Conservation (phyloP, 2,888 invertebrate species). For the Pachycephus smyrnensis region DNA sequence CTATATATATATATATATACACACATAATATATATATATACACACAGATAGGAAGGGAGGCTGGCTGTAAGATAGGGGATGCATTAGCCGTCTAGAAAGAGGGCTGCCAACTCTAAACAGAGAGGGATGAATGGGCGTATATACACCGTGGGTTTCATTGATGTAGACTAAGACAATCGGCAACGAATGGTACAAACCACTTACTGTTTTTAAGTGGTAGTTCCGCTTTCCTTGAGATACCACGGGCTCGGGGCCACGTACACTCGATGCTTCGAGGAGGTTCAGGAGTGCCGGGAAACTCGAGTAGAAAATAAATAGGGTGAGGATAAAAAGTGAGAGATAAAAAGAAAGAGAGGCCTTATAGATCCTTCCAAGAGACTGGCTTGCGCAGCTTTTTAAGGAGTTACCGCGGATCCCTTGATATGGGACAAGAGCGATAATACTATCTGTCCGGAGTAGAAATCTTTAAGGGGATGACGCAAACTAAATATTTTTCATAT, state of each 20-base stretch:
- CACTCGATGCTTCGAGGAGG: slow-evolving; percentile 15
- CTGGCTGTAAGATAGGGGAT: slow-evolving; percentile 19
- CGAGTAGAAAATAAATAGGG: too few relatives aligned
- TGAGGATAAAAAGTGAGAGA: slow-evolving; percentile 11
- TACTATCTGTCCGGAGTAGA: too few relatives aligned
- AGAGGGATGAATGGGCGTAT: slow-evolving; percentile 6
- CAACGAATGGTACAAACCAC: slow-evolving; percentile 41
- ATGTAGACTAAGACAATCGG: slow-evolving; percentile 37
- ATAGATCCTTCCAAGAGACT: too few relatives aligned
- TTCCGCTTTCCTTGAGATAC: slow-evolving; percentile 18
- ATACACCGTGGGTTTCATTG: not conserved
- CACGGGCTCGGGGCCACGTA: too few relatives aligned
- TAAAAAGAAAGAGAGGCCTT: slow-evolving; percentile 14
- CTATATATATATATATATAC: too few relatives aligned
- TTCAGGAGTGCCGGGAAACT: not conserved
- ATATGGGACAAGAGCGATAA: too few relatives aligned
- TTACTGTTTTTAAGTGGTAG: slow-evolving; percentile 41
- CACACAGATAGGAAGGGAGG: slow-evolving; percentile 19
- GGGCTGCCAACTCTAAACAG: not conserved
- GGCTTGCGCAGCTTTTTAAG: too few relatives aligned
- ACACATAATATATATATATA: too few relatives aligned
- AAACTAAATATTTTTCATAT: too few relatives aligned
- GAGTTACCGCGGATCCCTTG: too few relatives aligned
- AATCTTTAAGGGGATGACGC: too few relatives aligned
- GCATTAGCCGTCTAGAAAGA: slow-evolving; percentile 35